Percentiles rank a stretch among this genome's conserved stretches.
These are phyloP conservation scores for Tuta absoluta DNA, from an alignment of 2,888 invertebrate species.

Conservation along the genomic window DNA sequence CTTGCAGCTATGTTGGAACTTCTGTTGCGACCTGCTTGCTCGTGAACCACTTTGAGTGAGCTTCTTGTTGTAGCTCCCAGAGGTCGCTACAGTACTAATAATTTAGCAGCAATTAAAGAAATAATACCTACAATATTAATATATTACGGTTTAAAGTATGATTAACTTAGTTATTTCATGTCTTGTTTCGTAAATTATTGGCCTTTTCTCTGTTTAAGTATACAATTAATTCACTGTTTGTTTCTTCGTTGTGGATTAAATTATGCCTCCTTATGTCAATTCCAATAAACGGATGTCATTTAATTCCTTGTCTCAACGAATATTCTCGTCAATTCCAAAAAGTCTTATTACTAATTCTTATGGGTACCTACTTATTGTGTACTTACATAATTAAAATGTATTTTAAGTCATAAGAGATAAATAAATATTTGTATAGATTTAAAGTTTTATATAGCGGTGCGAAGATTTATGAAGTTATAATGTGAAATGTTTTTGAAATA, in stretches of 20 bases:
- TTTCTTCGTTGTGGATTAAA: not conserved
- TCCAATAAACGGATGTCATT: conserved; percentile 31
- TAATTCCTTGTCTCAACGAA: conserved; percentile 45
- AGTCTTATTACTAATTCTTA: conserved; percentile 53
- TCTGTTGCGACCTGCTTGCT: no score
- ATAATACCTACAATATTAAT: no score
- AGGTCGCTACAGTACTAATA: no score
- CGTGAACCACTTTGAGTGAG: no score
- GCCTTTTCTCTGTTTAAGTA: no score
- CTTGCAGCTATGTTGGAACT: no score
- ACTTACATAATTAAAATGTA: not conserved
- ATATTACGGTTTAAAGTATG: no score
- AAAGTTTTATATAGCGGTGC: conserved; percentile 3
- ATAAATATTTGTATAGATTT: conserved; percentile 26
- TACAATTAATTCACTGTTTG: not conserved
- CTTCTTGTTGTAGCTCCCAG: no score
- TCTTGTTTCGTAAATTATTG: no score
- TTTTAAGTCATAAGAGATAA: conserved; percentile 14
- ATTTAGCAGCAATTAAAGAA: no score
- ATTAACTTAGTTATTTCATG: no score
- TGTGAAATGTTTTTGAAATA: conserved; percentile 4
- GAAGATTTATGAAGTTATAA: not conserved
- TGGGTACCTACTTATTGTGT: conserved; percentile 16
- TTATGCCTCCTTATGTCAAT: conserved; percentile 22
- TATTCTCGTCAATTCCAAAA: conserved; percentile 61